Evolutionary conservation across 2,797 vertebrate species (phyloP), one percentile per base, ranked within the genome.

Genomic region (Smutsia temminckii): DNA sequence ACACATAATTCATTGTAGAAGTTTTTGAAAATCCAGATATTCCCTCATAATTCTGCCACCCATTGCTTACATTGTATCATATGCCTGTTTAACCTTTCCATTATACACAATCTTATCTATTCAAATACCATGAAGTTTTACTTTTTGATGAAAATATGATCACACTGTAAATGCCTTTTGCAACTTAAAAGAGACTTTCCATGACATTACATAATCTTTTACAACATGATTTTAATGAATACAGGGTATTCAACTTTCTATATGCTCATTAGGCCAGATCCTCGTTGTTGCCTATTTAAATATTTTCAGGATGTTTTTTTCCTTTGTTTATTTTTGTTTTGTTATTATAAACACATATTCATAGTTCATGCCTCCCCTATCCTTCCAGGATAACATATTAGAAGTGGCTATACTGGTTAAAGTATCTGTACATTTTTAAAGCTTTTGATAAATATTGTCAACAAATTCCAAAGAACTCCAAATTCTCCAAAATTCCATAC

Each of bases 71-170:
- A 37, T 53, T 37, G 14, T 83, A 79, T 78, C 90, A 34, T 74
- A 49, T 40, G 78, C 51, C 21, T 74, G 16, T 29, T 91, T 69
- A 86, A 86, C 12, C 86, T 95, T 94, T 89, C 85, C 68, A 79
- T 85, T 85, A 83, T 75, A 53, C 42, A 18, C 74, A n/a, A 80
- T 79, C 92, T 85, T 55, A 75, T 80, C 32, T 80, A 40, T 57
- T 80, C 55, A 95, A 57, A 89, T 90, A 46, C 8, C 49, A n/a
- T 42, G 53, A 27, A 20, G 34, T 10, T 53, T 66, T 88, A 66
- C 72, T 83, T 79, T 53, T 25, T 37, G 49, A 66, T 75, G 85
- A 87, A 95, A 93, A 71, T 61, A 90, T n/a, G 68, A 74, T 91
- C 32, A 40, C 32, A 87, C 37, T 74, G 27, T 80, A 87, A 93